Conservation (phyloP, 2,113 vertebrate species). For the Upupa epops region DNA sequence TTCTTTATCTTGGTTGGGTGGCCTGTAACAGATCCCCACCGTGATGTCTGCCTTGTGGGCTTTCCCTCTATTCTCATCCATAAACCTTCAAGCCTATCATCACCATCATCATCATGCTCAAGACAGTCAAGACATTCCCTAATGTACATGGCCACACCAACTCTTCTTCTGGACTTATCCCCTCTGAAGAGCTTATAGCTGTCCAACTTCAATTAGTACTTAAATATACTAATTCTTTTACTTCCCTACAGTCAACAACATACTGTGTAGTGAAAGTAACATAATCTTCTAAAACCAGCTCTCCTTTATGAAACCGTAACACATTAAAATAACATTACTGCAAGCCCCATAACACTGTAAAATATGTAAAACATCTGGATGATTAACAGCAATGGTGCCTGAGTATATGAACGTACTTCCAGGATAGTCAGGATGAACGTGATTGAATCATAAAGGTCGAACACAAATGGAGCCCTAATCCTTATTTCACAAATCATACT, state of each 20-base stretch:
- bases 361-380: not conserved
- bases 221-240: not conserved
- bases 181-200: too few species aligned
- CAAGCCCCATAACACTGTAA: not conserved
- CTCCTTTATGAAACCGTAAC: not conserved
- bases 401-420: constrained; percentile 9
- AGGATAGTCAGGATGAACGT: not conserved
- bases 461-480: constrained; percentile 2
- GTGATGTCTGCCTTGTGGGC: too few species aligned
- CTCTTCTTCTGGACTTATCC: too few species aligned
- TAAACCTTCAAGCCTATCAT: too few species aligned
- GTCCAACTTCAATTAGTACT: too few species aligned
- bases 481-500: constrained; percentile 33
- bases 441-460: constrained; percentile 21
- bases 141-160: too few species aligned
- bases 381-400: not conserved
- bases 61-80: too few species aligned
- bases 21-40: too few species aligned
- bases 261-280: not conserved
- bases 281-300: not conserved
- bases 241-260: not conserved
- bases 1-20: too few species aligned
- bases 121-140: too few species aligned
- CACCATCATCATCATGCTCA: too few species aligned
- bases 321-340: not conserved